A percentile compares a stretch with the other conserved stretches of the same genome.
phyloP scores from a whole-genome alignment of 2,797 vertebrate species.

The Remorina albescens region DNA sequence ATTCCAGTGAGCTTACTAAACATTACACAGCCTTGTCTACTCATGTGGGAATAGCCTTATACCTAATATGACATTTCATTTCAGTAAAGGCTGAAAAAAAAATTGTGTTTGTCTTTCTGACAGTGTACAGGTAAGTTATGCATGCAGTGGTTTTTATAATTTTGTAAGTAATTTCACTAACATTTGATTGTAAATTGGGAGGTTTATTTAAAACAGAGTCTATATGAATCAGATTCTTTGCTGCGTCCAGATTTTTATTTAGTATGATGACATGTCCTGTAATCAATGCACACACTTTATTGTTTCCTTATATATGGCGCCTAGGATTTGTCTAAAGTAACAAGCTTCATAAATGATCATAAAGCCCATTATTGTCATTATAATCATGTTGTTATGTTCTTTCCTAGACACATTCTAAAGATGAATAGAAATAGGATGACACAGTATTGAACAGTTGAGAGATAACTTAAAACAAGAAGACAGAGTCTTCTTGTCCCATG shows the following conservation, averaged over 20 bases:
- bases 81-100: no score
- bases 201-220: background rate
- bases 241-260: background rate
- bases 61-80: constrained; percentile 25
- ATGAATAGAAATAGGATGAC: background rate
- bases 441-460: background rate
- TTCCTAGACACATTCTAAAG: background rate
- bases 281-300: background rate
- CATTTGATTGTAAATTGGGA: background rate
- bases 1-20: constrained; percentile 54
- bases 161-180: background rate
- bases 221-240: background rate
- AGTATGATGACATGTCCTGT: no score
- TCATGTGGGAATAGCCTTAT: constrained; percentile 43
- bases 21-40: constrained; percentile 32
- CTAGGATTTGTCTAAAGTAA: background rate
- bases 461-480: background rate
- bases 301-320: background rate
- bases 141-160: background rate
- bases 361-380: background rate
- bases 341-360: background rate
- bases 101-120: no score
- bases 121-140: constrained; percentile 32
- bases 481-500: background rate
- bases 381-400: background rate